Percentiles rank a stretch among this genome's conserved stretches.
Evolutionary conservation across 2,888 invertebrate genomes (phyloP).

Genomic region (Pristionchus entomophagus): DNA sequence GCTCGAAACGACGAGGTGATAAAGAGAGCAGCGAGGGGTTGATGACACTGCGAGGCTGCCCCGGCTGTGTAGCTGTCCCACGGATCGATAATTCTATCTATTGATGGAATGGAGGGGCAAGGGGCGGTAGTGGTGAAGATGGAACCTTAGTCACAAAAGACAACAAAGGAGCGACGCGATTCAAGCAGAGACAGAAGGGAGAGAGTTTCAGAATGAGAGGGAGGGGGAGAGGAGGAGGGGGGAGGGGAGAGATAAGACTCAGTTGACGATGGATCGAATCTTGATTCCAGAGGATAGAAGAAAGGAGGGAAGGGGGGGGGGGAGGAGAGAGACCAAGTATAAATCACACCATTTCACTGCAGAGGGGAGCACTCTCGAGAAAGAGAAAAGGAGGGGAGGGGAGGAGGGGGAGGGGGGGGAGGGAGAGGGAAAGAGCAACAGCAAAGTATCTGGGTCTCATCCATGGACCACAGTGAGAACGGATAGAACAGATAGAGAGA

Average conservation of each 20-base stretch:
- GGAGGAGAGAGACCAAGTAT: conserved; percentile 6
- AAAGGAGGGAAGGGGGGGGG: not conserved
- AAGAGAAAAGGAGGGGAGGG: not conserved
- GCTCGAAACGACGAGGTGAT: not conserved
- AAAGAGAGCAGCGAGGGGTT: too few species aligned
- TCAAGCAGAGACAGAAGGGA: not conserved
- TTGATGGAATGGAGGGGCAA: not conserved
- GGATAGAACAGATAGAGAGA: not conserved
- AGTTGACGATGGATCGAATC: not conserved
- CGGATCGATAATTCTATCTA: not conserved
- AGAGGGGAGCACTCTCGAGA: not conserved
- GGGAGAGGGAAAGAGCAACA: not conserved
- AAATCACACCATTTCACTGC: conserved; percentile 39
- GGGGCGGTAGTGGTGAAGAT: not conserved
- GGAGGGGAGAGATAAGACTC: not conserved
- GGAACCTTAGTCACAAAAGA: conserved; percentile 22
- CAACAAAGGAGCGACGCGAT: conserved; percentile 32
- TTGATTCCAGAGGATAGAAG: not conserved
- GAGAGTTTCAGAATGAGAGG: not conserved
- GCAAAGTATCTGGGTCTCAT: conserved; percentile 30
- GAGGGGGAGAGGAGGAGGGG: not conserved
- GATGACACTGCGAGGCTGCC: too few species aligned
- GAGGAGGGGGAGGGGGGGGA: not conserved
- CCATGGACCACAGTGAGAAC: not conserved
- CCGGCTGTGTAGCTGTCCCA: not conserved